Base-by-base conservation (phyloP, 2,888 invertebrate genomes). In the Drosophila peninsularis region DNA sequence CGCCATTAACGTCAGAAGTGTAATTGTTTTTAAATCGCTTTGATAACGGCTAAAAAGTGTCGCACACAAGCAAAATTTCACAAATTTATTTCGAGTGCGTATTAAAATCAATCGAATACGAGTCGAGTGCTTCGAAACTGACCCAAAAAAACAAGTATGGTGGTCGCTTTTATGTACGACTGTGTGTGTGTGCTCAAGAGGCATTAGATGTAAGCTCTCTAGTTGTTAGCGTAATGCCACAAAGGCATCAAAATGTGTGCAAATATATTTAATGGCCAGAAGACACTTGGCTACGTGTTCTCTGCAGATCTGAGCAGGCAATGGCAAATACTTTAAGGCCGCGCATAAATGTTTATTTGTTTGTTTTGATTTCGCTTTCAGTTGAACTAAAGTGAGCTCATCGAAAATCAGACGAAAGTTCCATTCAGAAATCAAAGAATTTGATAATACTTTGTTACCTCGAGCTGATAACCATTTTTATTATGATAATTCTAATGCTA, bases 1-100 rank as follows among this genome's bases (percentile, higher is more conserved):
- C 44, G 62, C 78, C 80, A 87, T 84, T 84, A 80, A 67, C 78
- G 85, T 71, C 80, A 80, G 75, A 85, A 88, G 85, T 88, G 78
- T 85, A 86, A 86, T 86, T 86, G 88, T 80, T 84, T 88, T 86
- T 82, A 82, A 88, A 86, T 88, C 80, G 78, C 74, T 79, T 81
- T 82, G 88, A 88, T 88, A 88, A 81, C 79, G 54, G 52, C 63
- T 47, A 62, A 78, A 68, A 54, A 55, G 49, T 61, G 72, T 68
- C 61, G 44, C 62, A 56, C 58, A 58, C 55, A 60, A 45, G 60
- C 53, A n/a, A 56, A 64, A 64, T 50, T 65, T 62, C 49, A 64
- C 67, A 71, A 85, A 71, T 71, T 83, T 72, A 75, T 75, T 84
- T 83, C 71, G 62, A 83, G 84, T 87, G 50, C 66, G 66, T 50